Evolutionary conservation across 37 sponge, comb jelly and placozoan species (phyloP).

Genomic region (Mnemiopsis leidyi): DNA sequence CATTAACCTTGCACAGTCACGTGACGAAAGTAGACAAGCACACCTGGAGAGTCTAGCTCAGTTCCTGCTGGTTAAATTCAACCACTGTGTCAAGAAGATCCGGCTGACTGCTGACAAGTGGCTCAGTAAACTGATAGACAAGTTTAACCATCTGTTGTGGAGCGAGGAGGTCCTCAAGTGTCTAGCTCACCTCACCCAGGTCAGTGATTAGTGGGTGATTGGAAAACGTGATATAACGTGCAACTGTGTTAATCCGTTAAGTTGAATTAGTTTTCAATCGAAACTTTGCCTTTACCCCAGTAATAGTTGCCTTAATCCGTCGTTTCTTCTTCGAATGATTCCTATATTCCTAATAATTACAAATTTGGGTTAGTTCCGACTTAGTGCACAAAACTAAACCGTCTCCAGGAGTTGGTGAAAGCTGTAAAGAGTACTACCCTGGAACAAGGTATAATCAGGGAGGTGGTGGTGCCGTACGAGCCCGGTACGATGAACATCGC

Average conservation of each 20-base stretch:
- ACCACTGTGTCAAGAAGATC: constrained; percentile 40
- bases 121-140: constrained; percentile 60
- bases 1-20: constrained; percentile 45
- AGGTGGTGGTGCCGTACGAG: constrained; percentile 38
- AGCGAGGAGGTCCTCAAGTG: constrained; percentile 62
- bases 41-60: constrained; percentile 42
- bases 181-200: constrained; percentile 57
- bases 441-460: constrained; percentile 42
- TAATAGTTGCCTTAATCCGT: too few species aligned
- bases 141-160: constrained; percentile 62
- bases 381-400: too few species aligned
- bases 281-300: too few species aligned
- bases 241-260: too few species aligned
- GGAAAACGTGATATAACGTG: not conserved
- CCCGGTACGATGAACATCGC: constrained; percentile 49
- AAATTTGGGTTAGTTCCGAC: too few species aligned
- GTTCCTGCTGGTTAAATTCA: constrained; percentile 60
- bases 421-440: not conserved
- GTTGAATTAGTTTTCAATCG: too few species aligned
- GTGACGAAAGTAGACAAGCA: constrained; percentile 1
- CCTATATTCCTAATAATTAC: too few species aligned
- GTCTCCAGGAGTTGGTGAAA: constrained; percentile 44
- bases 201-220: not conserved
- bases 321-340: too few species aligned
- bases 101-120: constrained; percentile 48